Evolutionary conservation across 2,797 vertebrate species (phyloP).

Genomic region (Pseudochirops cupreus): DNA sequence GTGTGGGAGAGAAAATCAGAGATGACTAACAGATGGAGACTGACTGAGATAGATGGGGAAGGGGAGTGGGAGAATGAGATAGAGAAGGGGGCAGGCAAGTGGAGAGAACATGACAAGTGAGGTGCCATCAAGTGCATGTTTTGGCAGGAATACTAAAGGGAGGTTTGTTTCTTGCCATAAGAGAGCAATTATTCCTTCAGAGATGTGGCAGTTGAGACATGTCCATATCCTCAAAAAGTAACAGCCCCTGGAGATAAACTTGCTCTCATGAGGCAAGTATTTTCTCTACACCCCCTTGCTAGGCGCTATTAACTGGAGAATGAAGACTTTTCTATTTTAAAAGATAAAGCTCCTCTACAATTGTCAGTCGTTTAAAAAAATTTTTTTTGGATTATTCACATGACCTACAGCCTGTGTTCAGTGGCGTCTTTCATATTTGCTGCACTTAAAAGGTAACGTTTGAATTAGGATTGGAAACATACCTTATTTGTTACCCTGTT

Average conservation of each 20-base stretch:
- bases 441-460: conserved; percentile 37
- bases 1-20: conserved; percentile 11
- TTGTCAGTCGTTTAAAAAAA: background rate
- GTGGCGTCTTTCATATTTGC: conserved; percentile 37
- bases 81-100: background rate
- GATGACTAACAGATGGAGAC: background rate
- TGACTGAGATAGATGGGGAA: conserved; percentile 12
- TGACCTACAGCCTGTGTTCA: conserved; percentile 3
- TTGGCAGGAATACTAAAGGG: conserved; percentile 6
- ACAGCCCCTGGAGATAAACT: conserved; percentile 12
- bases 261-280: background rate
- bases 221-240: conserved; percentile 32
- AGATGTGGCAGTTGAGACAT: conserved; percentile 33
- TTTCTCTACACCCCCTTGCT: conserved; percentile 28
- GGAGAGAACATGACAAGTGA: conserved; percentile 21
- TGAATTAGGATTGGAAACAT: conserved; percentile 21
- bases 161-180: conserved; percentile 28
- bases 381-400: background rate
- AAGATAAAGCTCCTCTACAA: background rate
- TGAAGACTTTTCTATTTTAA: background rate
- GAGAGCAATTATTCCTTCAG: background rate
- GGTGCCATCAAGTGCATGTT: background rate
- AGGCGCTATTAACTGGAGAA: background rate
- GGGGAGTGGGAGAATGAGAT: conserved; percentile 1
- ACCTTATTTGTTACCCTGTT: conserved; percentile 50